phyloP scores from a whole-genome alignment of 35 echinoderm and acorn worm genomes.

The Patiria miniata region DNA sequence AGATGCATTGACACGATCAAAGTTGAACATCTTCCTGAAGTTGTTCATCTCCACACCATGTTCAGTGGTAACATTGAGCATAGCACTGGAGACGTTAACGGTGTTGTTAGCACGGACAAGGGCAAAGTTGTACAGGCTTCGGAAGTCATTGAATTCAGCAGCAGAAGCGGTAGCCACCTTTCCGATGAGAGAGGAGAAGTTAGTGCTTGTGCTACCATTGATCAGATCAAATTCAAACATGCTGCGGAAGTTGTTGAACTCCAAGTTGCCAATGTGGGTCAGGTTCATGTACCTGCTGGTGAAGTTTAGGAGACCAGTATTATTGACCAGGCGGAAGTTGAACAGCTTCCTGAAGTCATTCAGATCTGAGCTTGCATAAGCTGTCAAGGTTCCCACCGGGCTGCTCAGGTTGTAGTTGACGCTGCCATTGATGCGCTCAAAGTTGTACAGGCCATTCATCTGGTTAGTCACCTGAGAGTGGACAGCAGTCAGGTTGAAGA shows the following conservation, averaged over 20 bases:
- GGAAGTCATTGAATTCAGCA: conserved; percentile 41
- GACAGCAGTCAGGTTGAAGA: conserved; percentile 33
- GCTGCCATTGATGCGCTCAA: conserved; percentile 68
- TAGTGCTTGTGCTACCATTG: conserved; percentile 16
- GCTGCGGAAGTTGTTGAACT: conserved; percentile 55
- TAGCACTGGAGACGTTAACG: conserved; percentile 19
- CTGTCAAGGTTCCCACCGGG: conserved; percentile 27
- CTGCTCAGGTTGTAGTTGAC: conserved; percentile 32
- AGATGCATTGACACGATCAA: conserved; percentile 56
- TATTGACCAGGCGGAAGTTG: conserved; percentile 51
- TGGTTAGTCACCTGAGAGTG: conserved; percentile 44
- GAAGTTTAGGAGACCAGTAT: conserved; percentile 32
- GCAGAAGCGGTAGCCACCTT: conserved; percentile 21
- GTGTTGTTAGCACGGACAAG: conserved; percentile 29
- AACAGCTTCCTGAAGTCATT: conserved; percentile 49
- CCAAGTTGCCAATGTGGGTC: conserved; percentile 20
- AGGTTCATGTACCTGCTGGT: conserved; percentile 33
- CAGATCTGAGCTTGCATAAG: conserved; percentile 37
- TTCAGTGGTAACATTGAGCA: conserved; percentile 52
- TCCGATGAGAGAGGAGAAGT: conserved; percentile 4
- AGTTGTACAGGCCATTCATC: conserved; percentile 51
- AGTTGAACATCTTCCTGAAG: conserved; percentile 30
- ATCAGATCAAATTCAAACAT: conserved; percentile 55
- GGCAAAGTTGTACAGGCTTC: conserved; percentile 9
- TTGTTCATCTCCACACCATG: conserved; percentile 45